Evolutionary conservation across 2,113 vertebrate genomes (phyloP).

Genomic region (Mus spicilegus): DNA sequence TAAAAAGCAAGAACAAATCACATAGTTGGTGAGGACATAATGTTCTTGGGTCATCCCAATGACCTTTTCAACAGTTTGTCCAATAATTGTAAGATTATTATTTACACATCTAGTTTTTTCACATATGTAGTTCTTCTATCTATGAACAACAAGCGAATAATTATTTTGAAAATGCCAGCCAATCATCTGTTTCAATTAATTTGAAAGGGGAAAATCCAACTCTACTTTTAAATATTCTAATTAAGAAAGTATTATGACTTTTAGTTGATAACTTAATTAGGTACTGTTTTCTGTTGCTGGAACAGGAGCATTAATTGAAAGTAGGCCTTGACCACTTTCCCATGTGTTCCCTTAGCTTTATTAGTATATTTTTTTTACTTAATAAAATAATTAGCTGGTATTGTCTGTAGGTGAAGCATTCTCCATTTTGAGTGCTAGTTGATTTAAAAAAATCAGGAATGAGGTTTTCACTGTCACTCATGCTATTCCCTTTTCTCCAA

Average conservation of each 20-base stretch:
- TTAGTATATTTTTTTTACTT: neutral
- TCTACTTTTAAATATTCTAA: conserved; percentile 67
- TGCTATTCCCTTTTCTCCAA: neutral
- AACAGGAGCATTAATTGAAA: conserved; percentile 15
- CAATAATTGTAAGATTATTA: neutral
- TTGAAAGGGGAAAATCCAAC: conserved; percentile 33
- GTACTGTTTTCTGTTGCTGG: conserved; percentile 54
- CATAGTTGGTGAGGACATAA: neutral
- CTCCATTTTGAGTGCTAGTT: neutral
- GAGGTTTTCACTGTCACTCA: neutral
- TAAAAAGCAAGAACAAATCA: conserved; percentile 37
- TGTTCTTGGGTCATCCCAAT: neutral
- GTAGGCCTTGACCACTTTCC: conserved; percentile 31
- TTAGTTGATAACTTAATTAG: conserved; percentile 77
- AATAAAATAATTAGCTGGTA: neutral
- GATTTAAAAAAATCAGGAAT: neutral
- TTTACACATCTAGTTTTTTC: conserved; percentile 46
- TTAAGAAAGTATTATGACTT: conserved; percentile 58
- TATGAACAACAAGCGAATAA: conserved; percentile 14
- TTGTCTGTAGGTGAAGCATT: neutral
- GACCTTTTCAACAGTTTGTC: neutral
- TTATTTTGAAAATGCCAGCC: conserved; percentile 39
- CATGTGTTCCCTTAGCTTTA: conserved; percentile 8
- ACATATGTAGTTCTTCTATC: neutral
- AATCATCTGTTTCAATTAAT: conserved; percentile 68